Base-by-base conservation (phyloP, 2,797 vertebrate genomes). In the Menidia menidia region DNA sequence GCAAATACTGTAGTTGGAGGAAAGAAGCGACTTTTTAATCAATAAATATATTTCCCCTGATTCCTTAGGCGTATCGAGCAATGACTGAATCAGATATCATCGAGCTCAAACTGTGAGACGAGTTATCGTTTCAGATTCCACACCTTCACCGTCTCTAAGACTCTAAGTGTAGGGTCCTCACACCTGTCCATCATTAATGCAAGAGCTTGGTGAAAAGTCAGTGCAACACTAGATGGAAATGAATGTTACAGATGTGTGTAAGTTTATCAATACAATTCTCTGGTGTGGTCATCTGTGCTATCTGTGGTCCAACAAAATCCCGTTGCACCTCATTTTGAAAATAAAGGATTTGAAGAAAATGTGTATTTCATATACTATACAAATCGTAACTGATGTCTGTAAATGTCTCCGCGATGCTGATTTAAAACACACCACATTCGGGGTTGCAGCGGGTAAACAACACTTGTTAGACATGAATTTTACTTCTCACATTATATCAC, bases 401-500 rank as follows among this genome's bases (percentile, higher is more conserved):
- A 50, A 54, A 31, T 55, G 54, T 33, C 9, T 18, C 12, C 10
- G 31, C 47, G 31, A 16, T 35, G 30, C 42, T 25, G 7, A 4
- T 55, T 43, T 10, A 48, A 52, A 61, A 50, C 9, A 41, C 15
- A 48, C 44, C 9, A 54, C 68, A 61, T 48, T 18, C 4, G 48
- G 18, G 16, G 55, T 9, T 57, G 54, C 30, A 16, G 33, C 53
- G 19, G 18, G 45, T 63, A 56, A 68, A 68, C 15, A 53, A 54
- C 63, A 57, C 55, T 78, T 56, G 25, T 64, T 33, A 56, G 60
- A 65, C n/a, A 51, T 45, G 39, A 53, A 72, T 57, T 59, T 50
- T 14, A 62, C 19, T 47, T 48, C 54, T 75, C 52, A 64, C 35
- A 64, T 59, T 55, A 62, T 57, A 73, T 77, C 57, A 64, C 47